Base-by-base conservation (phyloP, 37 sponge, comb jelly and placozoan species). In the Dysidea cf. avara region DNA sequence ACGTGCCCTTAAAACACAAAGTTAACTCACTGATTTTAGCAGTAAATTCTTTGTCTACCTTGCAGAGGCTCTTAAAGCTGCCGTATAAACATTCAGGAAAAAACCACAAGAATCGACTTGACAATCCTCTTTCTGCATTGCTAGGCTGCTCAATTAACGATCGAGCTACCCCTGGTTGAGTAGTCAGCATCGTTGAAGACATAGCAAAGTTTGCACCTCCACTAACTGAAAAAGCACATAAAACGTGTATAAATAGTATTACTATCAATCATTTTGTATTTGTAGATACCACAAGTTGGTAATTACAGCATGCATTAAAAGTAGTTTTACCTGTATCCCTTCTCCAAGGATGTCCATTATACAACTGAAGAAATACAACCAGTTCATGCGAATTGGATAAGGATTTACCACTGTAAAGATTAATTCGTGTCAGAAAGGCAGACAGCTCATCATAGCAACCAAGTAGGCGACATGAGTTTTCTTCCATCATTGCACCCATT, bases 361-460 rank as follows among this genome's bases (percentile, higher is more conserved):
- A 74, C 18, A 82, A 35, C 25, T 69, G 70, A 0, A 82, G 82
- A 32, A 82, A 56, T 11, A 61, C 25, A 43, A 68, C 56, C 43
- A 72, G 33, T 30, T 81, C 81, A 30, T 81, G 81, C 13, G 81
- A 72, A 37, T 61, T 60, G 7, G 58, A 39, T 7, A 71, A 20
- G 0, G 61, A 74, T 40, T 38, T 52, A 1, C 39, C 29, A 34
- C 61, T 18, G 30, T 38, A 73, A 25, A 82, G 60, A 28, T 82
- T 82, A 0, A 82, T 65, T 36, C 74, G 82, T 0, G 75, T 46
- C 50, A 82, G 32, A 56, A 82, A 82, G 54, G 38, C 66, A 7
- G 75, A 3, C 9, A 82, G 35, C 34, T 82, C 82, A 73, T 73
- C 82, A 56, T 82, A 82, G 1, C 73, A 39, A 46, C 82, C 75